phyloP scores from a whole-genome alignment of 2,113 vertebrate genomes.

The Calyptommatus sinebrachiatus region DNA sequence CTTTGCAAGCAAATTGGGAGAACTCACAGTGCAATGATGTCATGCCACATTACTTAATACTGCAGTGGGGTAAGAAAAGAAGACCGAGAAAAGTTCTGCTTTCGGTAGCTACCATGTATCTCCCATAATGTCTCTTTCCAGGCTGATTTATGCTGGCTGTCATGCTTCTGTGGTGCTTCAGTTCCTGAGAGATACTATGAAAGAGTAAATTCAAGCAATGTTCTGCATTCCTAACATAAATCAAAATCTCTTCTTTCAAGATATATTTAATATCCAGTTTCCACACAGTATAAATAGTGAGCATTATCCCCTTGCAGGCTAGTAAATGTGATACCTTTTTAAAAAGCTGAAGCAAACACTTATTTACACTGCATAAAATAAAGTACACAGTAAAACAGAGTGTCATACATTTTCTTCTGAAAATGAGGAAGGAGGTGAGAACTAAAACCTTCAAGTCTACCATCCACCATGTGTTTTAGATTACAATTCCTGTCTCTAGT shows the following conservation, averaged over 20 bases:
- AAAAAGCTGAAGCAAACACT: conserved; percentile 4
- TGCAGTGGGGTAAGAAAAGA: neutral
- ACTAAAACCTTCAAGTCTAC: neutral
- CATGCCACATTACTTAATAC: neutral
- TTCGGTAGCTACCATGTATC: neutral
- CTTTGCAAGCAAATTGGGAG: neutral
- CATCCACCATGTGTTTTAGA: no score
- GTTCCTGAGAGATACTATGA: conserved; percentile 1
- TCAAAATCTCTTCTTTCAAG: conserved; percentile 6
- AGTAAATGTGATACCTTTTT: conserved; percentile 1
- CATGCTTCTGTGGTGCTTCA: neutral
- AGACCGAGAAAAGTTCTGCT: neutral
- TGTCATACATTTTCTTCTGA: neutral
- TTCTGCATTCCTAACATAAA: conserved; percentile 28
- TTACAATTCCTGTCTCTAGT: no score
- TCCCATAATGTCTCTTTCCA: neutral
- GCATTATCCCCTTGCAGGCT: neutral
- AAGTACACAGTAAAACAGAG: conserved; percentile 2
- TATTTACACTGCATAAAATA: neutral
- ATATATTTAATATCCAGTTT: conserved; percentile 11
- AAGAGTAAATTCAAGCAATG: neutral
- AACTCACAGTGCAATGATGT: neutral
- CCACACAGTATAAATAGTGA: neutral
- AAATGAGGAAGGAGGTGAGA: neutral
- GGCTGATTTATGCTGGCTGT: conserved; percentile 15